These are phyloP conservation scores for Platerodrilus igneus DNA, from an alignment of 2,888 invertebrate genomes.

Conservation along the genomic window DNA sequence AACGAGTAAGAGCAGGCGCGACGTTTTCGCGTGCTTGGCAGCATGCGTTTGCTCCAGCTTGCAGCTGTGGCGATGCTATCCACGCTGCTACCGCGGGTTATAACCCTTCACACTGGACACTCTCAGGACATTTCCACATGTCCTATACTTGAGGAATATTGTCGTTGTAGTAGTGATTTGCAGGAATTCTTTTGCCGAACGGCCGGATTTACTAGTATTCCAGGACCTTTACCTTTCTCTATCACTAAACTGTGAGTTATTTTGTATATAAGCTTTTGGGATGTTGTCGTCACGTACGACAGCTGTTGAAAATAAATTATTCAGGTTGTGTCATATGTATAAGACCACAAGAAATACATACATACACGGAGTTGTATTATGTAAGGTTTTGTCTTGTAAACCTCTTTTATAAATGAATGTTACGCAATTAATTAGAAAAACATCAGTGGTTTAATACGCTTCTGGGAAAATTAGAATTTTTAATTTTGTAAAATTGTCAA, in stretches of 20 bases:
- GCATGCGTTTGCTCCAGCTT: constrained; percentile 37
- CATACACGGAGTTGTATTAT: too few relatives aligned
- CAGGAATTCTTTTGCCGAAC: constrained; percentile 37
- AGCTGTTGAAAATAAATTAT: too few relatives aligned
- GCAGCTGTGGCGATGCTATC: constrained; percentile 35
- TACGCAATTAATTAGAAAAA: too few relatives aligned
- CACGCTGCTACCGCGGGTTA: constrained; percentile 26
- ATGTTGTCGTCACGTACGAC: too few relatives aligned
- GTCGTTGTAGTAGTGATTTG: constrained; percentile 35
- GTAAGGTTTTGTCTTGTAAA: too few relatives aligned
- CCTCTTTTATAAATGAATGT: too few relatives aligned
- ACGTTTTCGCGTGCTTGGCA: constrained; percentile 33
- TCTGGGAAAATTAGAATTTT: too few relatives aligned
- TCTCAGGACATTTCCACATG: constrained; percentile 27
- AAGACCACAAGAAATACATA: too few relatives aligned
- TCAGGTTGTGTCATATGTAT: too few relatives aligned
- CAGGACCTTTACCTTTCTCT: constrained; percentile 33
- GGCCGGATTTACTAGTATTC: constrained; percentile 36
- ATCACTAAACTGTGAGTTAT: constrained; percentile 40
- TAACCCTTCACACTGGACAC: constrained; percentile 14
- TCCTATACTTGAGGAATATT: constrained; percentile 32
- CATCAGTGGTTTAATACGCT: too few relatives aligned
- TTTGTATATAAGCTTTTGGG: too few relatives aligned
- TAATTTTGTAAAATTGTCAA: too few relatives aligned
- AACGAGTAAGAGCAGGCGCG: constrained; percentile 32